Conservation (phyloP, 2,113 vertebrate genomes). For the Lontra canadensis region DNA sequence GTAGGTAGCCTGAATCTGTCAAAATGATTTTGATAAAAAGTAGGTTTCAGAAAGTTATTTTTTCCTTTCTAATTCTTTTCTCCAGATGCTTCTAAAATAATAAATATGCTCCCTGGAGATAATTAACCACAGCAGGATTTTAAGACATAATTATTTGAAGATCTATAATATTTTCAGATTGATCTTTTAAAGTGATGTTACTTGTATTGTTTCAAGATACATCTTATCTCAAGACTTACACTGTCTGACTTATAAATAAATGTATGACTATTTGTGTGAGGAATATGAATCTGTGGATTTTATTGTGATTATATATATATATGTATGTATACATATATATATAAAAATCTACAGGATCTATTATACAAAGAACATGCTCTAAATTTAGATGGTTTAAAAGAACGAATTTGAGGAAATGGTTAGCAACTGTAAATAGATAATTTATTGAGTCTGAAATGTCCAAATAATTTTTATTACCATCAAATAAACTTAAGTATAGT, state of each 20-base stretch:
- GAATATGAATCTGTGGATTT: not conserved
- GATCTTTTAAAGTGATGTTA: not conserved
- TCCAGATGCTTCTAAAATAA: not conserved
- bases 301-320: not conserved
- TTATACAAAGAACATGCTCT: not conserved
- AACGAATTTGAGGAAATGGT: not conserved
- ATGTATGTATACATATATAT: not conserved
- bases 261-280: not conserved
- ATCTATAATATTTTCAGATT: not conserved
- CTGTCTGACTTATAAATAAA: not conserved
- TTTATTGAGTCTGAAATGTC: constrained; percentile 1
- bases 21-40: constrained; percentile 54
- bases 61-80: constrained; percentile 4
- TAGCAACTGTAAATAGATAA: not conserved
- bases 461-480: not conserved
- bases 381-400: not conserved
- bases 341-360: not conserved
- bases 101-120: not conserved
- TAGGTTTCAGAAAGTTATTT: not conserved
- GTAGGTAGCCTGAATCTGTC: constrained; percentile 40
- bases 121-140: constrained; percentile 43
- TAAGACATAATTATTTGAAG: constrained; percentile 16
- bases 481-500: not conserved
- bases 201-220: not conserved
- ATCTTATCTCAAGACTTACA: not conserved